Percentiles rank a stretch among this genome's conserved stretches.
These are phyloP conservation scores for Nothocercus nigrocapillus DNA, from an alignment of 2,113 vertebrate species.

Conservation along the genomic window DNA sequence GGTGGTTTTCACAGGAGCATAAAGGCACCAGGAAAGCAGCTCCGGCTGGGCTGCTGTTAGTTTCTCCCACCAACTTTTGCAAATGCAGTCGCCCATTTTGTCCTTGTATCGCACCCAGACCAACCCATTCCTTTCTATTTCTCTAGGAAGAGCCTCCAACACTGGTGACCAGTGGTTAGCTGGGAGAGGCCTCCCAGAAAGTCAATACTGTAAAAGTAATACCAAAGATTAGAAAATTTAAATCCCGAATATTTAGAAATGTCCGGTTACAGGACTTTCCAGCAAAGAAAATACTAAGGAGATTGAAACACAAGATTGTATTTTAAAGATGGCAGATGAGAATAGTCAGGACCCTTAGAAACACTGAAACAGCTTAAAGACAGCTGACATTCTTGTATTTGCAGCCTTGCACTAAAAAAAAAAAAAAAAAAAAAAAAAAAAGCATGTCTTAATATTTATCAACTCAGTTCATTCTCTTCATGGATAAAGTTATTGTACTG, in stretches of 20 bases:
- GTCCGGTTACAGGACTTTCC: not conserved
- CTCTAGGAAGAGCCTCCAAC: not conserved
- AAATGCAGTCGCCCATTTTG: not conserved
- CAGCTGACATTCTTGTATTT: not conserved
- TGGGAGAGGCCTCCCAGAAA: not conserved
- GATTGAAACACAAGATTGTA: not conserved
- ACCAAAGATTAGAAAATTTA: not conserved
- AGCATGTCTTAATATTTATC: not conserved
- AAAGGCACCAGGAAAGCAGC: not conserved
- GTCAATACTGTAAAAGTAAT: not conserved
- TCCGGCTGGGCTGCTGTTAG: not conserved
- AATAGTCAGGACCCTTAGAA: not conserved
- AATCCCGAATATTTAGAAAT: not conserved
- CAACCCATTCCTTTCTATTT: not conserved
- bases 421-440: not conserved
- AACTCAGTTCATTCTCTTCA: not conserved
- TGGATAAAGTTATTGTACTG: not conserved
- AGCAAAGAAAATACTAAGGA: not conserved
- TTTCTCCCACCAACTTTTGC: not conserved
- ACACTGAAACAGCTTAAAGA: not conserved
- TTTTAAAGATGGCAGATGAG: not conserved
- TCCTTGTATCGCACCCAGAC: not conserved
- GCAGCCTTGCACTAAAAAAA: not conserved
- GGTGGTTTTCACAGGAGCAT: not conserved
- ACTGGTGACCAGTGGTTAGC: accelerated